These are phyloP conservation scores for Columba livia DNA, from an alignment of 2,113 vertebrate species.

Conservation along the genomic window DNA sequence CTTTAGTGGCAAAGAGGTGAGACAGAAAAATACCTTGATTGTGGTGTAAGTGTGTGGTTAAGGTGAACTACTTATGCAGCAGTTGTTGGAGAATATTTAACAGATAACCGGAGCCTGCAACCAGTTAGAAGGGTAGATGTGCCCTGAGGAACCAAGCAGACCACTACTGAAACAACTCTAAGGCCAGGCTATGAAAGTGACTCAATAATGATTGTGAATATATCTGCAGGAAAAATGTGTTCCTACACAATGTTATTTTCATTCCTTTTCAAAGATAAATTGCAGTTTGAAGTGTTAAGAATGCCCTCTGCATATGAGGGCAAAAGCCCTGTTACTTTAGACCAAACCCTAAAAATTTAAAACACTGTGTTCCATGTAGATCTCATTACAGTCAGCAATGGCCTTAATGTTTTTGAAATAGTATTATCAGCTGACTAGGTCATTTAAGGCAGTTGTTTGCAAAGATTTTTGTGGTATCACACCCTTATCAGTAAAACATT, in stretches of 20 bases:
- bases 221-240: neutral
- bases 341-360: neutral
- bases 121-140: neutral
- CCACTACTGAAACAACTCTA: neutral
- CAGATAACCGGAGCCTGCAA: neutral
- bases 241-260: neutral
- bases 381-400: neutral
- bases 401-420: neutral
- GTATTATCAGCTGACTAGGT: neutral
- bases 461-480: neutral
- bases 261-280: neutral
- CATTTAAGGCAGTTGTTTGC: neutral
- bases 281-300: neutral
- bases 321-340: neutral
- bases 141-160: neutral
- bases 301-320: neutral
- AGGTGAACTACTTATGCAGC: neutral
- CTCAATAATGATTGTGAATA: neutral
- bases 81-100: neutral
- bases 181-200: neutral
- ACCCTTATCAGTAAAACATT: neutral
- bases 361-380: neutral
- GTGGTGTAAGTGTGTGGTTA: neutral
- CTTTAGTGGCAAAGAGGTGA: neutral
- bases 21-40: neutral